These are phyloP conservation scores for Pogonophryne albipinna DNA, from an alignment of 2,797 vertebrate species.

Conservation along the genomic window DNA sequence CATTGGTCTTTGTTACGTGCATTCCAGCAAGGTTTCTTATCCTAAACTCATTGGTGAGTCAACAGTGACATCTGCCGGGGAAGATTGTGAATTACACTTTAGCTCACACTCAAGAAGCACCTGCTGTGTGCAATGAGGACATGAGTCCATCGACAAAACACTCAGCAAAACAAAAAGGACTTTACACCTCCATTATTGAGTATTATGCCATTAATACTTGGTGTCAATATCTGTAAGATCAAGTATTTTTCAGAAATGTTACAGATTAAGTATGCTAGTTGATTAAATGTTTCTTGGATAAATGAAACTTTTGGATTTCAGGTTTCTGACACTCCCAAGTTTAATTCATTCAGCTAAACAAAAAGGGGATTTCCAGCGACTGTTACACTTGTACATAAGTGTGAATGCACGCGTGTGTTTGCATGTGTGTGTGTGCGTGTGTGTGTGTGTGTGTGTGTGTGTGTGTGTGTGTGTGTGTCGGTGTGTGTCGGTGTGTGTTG, in stretches of 20 bases:
- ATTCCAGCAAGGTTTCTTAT: neutral
- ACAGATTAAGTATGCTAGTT: neutral
- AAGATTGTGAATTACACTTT: constrained; percentile 42
- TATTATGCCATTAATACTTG: neutral
- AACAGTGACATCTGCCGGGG: constrained; percentile 66
- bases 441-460: constrained; percentile 35
- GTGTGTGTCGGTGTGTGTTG: constrained; percentile 27
- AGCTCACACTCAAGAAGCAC: neutral
- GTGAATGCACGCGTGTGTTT: constrained; percentile 13
- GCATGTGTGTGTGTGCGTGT: constrained; percentile 27
- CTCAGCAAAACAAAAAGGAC: neutral
- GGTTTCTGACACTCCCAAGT: constrained; percentile 37
- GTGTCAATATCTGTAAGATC: neutral
- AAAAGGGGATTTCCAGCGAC: constrained; percentile 73
- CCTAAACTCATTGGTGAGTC: constrained; percentile 12
- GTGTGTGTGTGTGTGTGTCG: constrained; percentile 33
- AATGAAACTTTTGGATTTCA: constrained; percentile 28
- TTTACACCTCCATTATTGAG: neutral
- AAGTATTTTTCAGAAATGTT: neutral
- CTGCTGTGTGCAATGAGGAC: neutral
- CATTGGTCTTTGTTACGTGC: neutral
- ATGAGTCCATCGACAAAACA: neutral
- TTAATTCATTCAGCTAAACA: constrained; percentile 69
- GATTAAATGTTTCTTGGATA: neutral
- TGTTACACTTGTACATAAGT: constrained; percentile 24